Base-by-base conservation (phyloP, 2,888 invertebrate species). In the Plagiodera versicolora region DNA sequence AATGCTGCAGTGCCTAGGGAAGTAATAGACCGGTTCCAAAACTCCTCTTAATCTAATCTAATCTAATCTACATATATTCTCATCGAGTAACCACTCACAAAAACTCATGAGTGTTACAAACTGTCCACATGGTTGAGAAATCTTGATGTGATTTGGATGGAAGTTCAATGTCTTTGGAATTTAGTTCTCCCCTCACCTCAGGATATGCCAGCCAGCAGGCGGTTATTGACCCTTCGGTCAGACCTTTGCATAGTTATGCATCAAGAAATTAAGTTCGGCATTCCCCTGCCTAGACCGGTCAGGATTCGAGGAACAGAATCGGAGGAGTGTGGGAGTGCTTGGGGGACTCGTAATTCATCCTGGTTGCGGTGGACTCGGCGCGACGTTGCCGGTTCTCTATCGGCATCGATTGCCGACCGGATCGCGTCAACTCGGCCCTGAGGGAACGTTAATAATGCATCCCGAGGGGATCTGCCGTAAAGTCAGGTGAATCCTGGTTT, bases 361-460 rank as follows among this genome's bases (percentile, higher is more conserved):
- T 14, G 39, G 39, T 39, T 14, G 39, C 14, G 39, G 39, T 39
- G 14, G 4, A n/a, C 14, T 3, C 10, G 11, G 39, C 6, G 39
- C 39, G 39, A 14, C 11, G 39, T 39, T 39, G 39, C 39, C 39
- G 39, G 14, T 4, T 39, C 39, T 39, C 39, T n/a, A 39, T 39
- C 57, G 72, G 73, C 77, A 77, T 77, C 78, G 77, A 79, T 79
- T 79, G 79, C 77, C 77, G 75, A 3, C 71, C 68, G 75, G 76
- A 77, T 77, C 77, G 77, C 77, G 77, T 78, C 78, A 77, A 77
- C 75, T 73, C 69, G 70, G 71, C 73, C 73, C 77, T 69, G 65
- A 67, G 65, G 77, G 78, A 75, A 74, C 77, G 77, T 79, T 77
- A 78, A 77, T 79, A 78, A 78, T 77, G 77, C 75, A 77, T 71